phyloP scores from a whole-genome alignment of 2,888 invertebrate genomes.

The Saturnia japonica region DNA sequence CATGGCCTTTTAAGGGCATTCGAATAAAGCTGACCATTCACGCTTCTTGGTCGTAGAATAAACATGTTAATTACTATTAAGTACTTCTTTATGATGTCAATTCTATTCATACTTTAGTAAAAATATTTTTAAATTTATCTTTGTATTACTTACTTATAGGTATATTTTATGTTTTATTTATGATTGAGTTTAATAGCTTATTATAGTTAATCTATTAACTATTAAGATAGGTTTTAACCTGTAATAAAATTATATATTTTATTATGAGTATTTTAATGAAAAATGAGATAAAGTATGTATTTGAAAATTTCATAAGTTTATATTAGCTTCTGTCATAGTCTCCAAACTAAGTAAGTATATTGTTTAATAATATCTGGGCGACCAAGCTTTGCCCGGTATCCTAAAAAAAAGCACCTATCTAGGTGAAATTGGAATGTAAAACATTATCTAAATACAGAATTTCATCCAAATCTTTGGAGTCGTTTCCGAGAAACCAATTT shows the following conservation, averaged over 20 bases:
- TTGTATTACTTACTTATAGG: no score
- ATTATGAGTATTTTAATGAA: background rate
- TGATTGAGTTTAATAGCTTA: no score
- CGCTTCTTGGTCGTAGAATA: conserved; percentile 72
- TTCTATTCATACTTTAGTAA: background rate
- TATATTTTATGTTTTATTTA: background rate
- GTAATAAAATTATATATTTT: background rate
- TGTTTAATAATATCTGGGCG: no score
- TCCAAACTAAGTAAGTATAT: no score
- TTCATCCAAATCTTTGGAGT: no score
- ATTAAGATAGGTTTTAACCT: background rate
- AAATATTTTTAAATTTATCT: no score
- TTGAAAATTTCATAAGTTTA: background rate
- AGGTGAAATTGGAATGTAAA: no score
- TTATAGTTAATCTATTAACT: background rate
- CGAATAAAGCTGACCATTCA: conserved; percentile 71
- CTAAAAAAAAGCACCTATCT: no score
- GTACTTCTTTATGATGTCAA: conserved; percentile 31
- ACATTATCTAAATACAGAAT: no score
- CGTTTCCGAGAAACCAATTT: no score
- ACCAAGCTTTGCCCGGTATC: no score
- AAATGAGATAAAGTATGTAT: background rate
- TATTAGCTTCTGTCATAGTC: background rate
- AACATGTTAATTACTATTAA: conserved; percentile 69
- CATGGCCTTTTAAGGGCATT: conserved; percentile 65